Evolutionary conservation across 2,113 vertebrate species (phyloP).

Genomic region (Salvator merianae): DNA sequence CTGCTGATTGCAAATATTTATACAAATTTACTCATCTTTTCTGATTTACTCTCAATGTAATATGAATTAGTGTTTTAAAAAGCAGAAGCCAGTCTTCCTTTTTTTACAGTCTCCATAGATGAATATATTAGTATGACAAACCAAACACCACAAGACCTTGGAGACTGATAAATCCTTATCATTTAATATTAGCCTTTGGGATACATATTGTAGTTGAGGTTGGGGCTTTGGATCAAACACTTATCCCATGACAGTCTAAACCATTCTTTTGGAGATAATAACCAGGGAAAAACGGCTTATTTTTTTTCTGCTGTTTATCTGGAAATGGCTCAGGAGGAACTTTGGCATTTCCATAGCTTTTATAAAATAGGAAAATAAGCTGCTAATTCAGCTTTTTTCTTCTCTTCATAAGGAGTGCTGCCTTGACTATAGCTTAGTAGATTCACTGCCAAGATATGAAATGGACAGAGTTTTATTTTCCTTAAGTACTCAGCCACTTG

Average conservation of each 20-base stretch:
- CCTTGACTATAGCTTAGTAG: slow-evolving; percentile 49
- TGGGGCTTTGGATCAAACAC: not conserved
- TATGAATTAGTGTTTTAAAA: not conserved
- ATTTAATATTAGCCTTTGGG: not conserved
- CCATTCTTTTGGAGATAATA: not conserved
- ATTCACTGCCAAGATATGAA: slow-evolving; percentile 42
- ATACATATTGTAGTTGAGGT: not conserved
- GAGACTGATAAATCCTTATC: not conserved
- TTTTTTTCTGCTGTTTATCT: slow-evolving; percentile 26
- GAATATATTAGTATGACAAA: slow-evolving; percentile 18
- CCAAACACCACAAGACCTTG: not conserved
- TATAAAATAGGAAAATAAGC: slow-evolving; percentile 44
- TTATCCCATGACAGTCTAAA: slow-evolving; percentile 24
- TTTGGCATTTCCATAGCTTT: slow-evolving; percentile 36
- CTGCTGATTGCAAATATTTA: not conserved
- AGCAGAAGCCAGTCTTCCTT: not conserved
- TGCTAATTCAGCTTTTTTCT: slow-evolving; percentile 37
- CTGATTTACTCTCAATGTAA: not conserved
- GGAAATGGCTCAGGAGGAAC: not conserved
- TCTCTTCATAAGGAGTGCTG: slow-evolving; percentile 25
- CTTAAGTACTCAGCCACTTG: slow-evolving; percentile 48
- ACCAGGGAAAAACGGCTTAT: not conserved
- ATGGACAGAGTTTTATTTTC: slow-evolving; percentile 30
- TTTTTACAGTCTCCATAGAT: not conserved
- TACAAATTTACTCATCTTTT: not conserved